These are phyloP conservation scores for Limnodromus scolopaceus DNA, from an alignment of 2,797 vertebrate species.

Conservation along the genomic window DNA sequence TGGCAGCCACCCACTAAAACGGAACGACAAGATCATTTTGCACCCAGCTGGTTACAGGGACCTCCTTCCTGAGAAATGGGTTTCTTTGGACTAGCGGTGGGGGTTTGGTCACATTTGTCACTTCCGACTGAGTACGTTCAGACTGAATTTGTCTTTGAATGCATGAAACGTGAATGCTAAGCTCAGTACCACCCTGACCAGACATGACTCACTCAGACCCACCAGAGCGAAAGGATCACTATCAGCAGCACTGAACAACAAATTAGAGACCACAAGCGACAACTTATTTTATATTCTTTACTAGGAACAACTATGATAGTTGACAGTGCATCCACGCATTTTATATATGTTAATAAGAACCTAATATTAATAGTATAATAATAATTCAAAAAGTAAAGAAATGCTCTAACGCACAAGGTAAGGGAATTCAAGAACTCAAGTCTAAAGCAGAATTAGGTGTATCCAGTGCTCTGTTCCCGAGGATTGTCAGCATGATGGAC, in stretches of 20 bases:
- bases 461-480: not conserved
- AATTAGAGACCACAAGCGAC: not conserved
- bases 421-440: not conserved
- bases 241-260: not conserved
- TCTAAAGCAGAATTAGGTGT: not conserved
- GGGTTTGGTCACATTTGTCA: not conserved
- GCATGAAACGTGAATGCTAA: fast-evolving
- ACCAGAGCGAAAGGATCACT: too few species aligned
- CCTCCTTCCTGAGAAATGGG: not conserved
- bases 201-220: not conserved
- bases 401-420: not conserved
- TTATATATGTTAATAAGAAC: too few species aligned
- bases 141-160: not conserved
- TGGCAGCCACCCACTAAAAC: not conserved
- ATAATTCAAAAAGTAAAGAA: not conserved
- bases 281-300: not conserved
- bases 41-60: not conserved
- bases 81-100: not conserved
- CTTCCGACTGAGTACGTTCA: too few species aligned
- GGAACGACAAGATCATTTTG: not conserved
- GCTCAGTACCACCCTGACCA: not conserved
- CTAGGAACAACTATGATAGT: not conserved
- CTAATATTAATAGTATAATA: not conserved
- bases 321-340: fast-evolving
- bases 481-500: too few species aligned